Evolutionary conservation across 1,140 invertebrate species (phyloP).

Genomic region (Megalonaias nervosa): DNA sequence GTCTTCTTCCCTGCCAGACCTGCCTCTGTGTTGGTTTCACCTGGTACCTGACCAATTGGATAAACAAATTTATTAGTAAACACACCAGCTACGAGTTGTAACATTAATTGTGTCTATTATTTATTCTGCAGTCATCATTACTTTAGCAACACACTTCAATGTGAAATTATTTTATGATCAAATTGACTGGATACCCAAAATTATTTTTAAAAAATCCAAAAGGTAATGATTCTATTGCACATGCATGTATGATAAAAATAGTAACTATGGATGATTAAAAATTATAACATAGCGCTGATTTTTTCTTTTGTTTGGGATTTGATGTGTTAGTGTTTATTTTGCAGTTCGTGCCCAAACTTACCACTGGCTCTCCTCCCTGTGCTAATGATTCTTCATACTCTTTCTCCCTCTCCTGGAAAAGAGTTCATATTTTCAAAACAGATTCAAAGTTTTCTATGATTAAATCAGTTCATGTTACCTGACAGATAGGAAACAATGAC

Average conservation of each 20-base stretch:
- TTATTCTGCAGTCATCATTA: too few relatives aligned
- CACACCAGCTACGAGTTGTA: too few relatives aligned
- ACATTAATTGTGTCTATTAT: too few relatives aligned
- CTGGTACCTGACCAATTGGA: conserved; percentile 62
- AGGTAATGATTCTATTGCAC: too few relatives aligned
- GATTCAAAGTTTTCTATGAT: neutral
- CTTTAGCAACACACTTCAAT: too few relatives aligned
- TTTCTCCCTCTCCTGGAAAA: conserved; percentile 67
- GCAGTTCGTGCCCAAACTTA: conserved; percentile 72
- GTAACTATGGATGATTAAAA: too few relatives aligned
- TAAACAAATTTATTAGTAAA: too few relatives aligned
- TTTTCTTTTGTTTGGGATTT: neutral
- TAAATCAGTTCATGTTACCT: neutral
- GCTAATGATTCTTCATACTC: conserved; percentile 73
- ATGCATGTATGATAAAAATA: neutral
- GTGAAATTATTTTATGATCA: too few relatives aligned
- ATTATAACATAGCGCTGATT: neutral
- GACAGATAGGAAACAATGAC: neutral
- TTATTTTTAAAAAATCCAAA: too few relatives aligned
- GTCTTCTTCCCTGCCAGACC: conserved; percentile 91
- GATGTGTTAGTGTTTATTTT: neutral
- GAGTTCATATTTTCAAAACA: neutral
- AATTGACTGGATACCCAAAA: too few relatives aligned
- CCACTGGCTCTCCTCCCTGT: conserved; percentile 80
- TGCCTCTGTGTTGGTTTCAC: conserved; percentile 78